phyloP scores from a whole-genome alignment of 2,113 vertebrate species.

The Heterochromis multidens region DNA sequence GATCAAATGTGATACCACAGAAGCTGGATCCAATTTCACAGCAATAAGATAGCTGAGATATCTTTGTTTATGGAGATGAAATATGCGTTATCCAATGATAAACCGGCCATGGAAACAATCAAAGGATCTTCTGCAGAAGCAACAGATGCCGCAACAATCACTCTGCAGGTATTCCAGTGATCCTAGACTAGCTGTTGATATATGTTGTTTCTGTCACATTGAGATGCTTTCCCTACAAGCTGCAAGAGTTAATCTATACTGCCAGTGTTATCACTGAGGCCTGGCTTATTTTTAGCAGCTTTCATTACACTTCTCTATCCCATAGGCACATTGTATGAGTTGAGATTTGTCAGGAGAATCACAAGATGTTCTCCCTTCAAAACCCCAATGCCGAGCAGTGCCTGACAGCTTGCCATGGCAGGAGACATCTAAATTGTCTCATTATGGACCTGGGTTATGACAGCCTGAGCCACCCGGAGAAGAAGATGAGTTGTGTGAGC shows the following conservation, averaged over 20 bases:
- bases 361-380: slow-evolving; percentile 55
- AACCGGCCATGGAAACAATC: slow-evolving; percentile 31
- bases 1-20: slow-evolving; percentile 36
- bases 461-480: slow-evolving; percentile 53
- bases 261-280: slow-evolving; percentile 51
- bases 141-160: slow-evolving; percentile 17
- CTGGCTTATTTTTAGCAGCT: slow-evolving; percentile 72
- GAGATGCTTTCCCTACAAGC: slow-evolving; percentile 28
- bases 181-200: slow-evolving; percentile 19
- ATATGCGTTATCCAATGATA: slow-evolving; percentile 40
- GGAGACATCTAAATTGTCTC: slow-evolving; percentile 77
- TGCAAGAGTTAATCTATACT: slow-evolving; percentile 66
- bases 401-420: slow-evolving; percentile 66
- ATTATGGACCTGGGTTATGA: slow-evolving; percentile 69
- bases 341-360: slow-evolving; percentile 63
- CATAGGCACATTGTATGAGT: slow-evolving; percentile 53
- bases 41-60: slow-evolving; percentile 49
- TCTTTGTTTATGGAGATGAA: slow-evolving; percentile 60
- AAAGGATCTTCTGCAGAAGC: slow-evolving; percentile 21
- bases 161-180: slow-evolving; percentile 2
- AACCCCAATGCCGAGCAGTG: slow-evolving; percentile 35
- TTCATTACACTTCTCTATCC: slow-evolving; percentile 65
- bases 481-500: slow-evolving; percentile 56
- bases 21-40: slow-evolving; percentile 52
- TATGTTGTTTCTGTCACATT: slow-evolving; percentile 19